A percentile compares a stretch with the other conserved stretches of the same genome.
Evolutionary conservation across 92 coral and sea anemone species (phyloP).

Genomic region (Hydrozoanthus gracilis): DNA sequence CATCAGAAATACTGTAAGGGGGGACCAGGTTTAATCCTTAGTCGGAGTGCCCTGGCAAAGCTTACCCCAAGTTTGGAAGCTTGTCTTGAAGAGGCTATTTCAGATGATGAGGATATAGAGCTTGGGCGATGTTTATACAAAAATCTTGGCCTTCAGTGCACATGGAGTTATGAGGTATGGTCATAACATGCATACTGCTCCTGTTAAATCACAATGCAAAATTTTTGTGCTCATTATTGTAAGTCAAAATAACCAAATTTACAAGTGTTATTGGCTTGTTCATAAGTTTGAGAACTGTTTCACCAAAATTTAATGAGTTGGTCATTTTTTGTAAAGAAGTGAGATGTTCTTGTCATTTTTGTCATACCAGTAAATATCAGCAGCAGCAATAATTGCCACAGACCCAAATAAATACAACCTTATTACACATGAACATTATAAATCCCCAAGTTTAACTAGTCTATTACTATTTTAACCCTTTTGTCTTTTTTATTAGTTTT

Average conservation of each 20-base stretch:
- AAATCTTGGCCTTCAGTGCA: slow-evolving; percentile 84
- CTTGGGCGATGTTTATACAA: slow-evolving; percentile 87
- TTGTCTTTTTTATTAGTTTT: neutral
- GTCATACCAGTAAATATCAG: neutral
- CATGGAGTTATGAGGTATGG: slow-evolving; percentile 97
- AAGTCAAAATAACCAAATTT: too few species aligned
- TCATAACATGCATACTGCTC: neutral
- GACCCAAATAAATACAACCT: neutral
- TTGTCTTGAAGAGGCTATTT: slow-evolving; percentile 82
- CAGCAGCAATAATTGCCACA: neutral
- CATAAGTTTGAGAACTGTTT: too few species aligned
- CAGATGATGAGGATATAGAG: slow-evolving; percentile 90
- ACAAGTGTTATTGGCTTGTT: too few species aligned
- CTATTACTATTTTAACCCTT: neutral
- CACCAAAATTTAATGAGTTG: too few species aligned
- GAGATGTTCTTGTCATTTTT: too few species aligned
- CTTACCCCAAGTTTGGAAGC: slow-evolving; percentile 78
- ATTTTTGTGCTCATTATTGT: too few species aligned
- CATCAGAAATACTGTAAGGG: slow-evolving; percentile 92
- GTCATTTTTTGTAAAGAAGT: too few species aligned
- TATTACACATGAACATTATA: neutral
- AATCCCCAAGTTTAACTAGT: neutral
- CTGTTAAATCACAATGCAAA: neutral
- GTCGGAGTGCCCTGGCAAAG: slow-evolving; percentile 75
- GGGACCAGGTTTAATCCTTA: slow-evolving; percentile 75